Conservation (phyloP, 2,888 invertebrate species). For the Pyralis farinalis region DNA sequence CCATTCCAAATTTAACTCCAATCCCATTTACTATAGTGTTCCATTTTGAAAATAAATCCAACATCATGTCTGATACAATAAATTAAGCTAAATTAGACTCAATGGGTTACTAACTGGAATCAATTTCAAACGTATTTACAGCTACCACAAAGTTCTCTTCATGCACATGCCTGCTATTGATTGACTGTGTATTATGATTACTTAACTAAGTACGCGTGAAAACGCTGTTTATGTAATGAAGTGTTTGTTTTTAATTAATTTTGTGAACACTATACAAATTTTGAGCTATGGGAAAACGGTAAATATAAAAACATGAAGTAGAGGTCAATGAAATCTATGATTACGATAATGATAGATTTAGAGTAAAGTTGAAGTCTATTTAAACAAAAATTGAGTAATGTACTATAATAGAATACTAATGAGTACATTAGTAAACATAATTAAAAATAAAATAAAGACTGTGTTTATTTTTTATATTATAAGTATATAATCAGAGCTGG, state of each 20-base stretch:
- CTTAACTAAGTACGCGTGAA: constrained; percentile 56
- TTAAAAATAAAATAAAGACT: too few species aligned
- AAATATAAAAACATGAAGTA: background rate
- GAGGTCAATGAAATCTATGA: background rate
- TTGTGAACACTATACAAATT: background rate
- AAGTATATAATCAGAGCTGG: too few species aligned
- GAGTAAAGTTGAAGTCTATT: too few species aligned
- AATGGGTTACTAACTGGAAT: background rate
- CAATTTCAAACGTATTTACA: background rate
- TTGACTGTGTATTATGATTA: constrained; percentile 61
- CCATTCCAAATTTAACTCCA: constrained; percentile 33
- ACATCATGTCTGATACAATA: constrained; percentile 11
- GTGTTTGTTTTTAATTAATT: constrained; percentile 38
- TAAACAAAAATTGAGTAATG: too few species aligned
- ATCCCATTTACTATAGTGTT: constrained; percentile 27
- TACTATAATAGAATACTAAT: too few species aligned
- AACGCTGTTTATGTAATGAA: constrained; percentile 42
- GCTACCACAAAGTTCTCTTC: constrained; percentile 25
- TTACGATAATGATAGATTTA: too few species aligned
- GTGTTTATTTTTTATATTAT: too few species aligned
- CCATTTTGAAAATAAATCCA: constrained; percentile 28
- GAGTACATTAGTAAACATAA: too few species aligned
- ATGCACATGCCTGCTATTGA: constrained; percentile 62
- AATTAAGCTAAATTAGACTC: constrained; percentile 8
- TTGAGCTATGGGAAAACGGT: background rate